A percentile compares a stretch with the other conserved stretches of the same genome.
Conservation (phyloP, 2,113 vertebrate species). For the Egretta garzetta region DNA sequence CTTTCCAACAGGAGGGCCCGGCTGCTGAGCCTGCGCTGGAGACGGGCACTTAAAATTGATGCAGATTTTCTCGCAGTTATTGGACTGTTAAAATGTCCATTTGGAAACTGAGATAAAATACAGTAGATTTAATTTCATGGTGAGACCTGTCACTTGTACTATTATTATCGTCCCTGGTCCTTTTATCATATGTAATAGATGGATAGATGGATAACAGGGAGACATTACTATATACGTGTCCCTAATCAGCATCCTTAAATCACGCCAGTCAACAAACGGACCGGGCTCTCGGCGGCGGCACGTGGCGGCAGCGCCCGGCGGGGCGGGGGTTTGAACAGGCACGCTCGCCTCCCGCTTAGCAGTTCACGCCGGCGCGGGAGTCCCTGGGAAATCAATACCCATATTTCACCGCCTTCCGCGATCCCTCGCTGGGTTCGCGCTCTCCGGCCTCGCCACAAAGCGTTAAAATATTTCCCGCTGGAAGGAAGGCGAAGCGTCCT, state of each 20-base stretch:
- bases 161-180: neutral
- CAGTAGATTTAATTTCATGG: slow-evolving; percentile 39
- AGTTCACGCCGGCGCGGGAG: rapidly evolving
- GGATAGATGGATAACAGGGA: slow-evolving; percentile 47
- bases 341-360: neutral
- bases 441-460: neutral
- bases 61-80: slow-evolving; percentile 20
- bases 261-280: neutral
- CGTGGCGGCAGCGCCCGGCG: neutral
- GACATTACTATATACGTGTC: neutral
- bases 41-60: slow-evolving; percentile 43
- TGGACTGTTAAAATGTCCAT: slow-evolving; percentile 27
- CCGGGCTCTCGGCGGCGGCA: neutral
- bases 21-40: neutral
- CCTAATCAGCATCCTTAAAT: slow-evolving; percentile 34
- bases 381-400: neutral
- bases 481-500: neutral
- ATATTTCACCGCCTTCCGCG: neutral
- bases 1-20: slow-evolving; percentile 44
- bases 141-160: slow-evolving; percentile 26
- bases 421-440: rapidly evolving
- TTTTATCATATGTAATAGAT: slow-evolving; percentile 51
- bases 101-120: slow-evolving; percentile 59
- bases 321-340: rapidly evolving
- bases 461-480: neutral